Evolutionary conservation across 2,888 invertebrate genomes (phyloP), one percentile per base, ranked within the genome.

Genomic region (Polietes domitor): DNA sequence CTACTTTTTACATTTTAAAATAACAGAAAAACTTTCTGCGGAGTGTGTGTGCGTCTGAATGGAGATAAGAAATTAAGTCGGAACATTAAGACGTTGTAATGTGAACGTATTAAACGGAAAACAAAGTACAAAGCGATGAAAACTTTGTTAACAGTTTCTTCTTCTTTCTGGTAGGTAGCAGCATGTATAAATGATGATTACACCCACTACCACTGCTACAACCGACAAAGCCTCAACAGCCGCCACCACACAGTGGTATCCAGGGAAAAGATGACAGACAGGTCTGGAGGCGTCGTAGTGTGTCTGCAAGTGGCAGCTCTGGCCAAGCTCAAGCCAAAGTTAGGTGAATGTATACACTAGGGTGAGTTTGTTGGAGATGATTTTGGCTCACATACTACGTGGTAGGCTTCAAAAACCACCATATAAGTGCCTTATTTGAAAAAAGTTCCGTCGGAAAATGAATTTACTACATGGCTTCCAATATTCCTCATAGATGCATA

Each of bases 31-130:
- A 74, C 26, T 74, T 74, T 74, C 15, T 21, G 17, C 5, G 4
- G 4, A 9, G n/a, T 47, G 47, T 47, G 58, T 28, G 28, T 28
- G 47, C 28, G 28, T 63, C 19, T 19, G 63, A 28, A 63, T n/a
- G 63, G 17, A 74, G 68, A 74, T 26, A 63, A 43, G 74, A 63
- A 74, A 63, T 74, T 74, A 47, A 74, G 61, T 47, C 28, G 28
- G 5, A 24, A 74, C 41, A 26, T 61, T 21, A 61, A 47, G 28
- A 74, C 43, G 43, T n/a, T 74, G 74, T 61, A 61, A 47, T 74
- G 26, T 74, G 43, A 24, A 3, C 0, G 74, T 47, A 74, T 61
- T 74, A 26, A 61, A 71, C 53, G 43, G 41, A 43, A 65, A 24
- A 43, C 15, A 26, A 24, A 58, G 24, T 58, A 41, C 5, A 47